phyloP scores from a whole-genome alignment of 2,113 vertebrate species.

The Brachyhypopomus occidentalis region DNA sequence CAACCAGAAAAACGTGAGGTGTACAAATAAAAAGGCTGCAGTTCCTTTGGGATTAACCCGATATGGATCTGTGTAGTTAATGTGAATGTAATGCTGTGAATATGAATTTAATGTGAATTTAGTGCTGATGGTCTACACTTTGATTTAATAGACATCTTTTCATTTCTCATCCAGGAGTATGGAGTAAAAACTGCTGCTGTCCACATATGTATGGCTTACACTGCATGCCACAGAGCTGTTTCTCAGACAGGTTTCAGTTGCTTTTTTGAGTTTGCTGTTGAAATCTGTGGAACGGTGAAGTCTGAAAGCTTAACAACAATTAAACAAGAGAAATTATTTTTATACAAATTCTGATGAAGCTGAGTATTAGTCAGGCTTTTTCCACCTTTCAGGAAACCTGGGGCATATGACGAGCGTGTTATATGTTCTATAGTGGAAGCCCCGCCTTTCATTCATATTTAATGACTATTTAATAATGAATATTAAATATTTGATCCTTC shows the following conservation, averaged over 20 bases:
- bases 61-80: too few species aligned
- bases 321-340: conserved; percentile 20
- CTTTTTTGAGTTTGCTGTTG: background rate
- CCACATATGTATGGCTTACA: background rate
- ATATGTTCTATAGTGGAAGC: conserved; percentile 29
- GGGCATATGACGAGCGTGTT: conserved; percentile 8
- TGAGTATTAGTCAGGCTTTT: conserved; percentile 14
- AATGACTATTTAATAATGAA: too few species aligned
- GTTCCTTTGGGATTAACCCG: too few species aligned
- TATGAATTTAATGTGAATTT: too few species aligned
- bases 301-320: background rate
- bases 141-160: too few species aligned
- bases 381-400: conserved; percentile 14
- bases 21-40: too few species aligned
- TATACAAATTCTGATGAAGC: conserved; percentile 10
- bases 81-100: too few species aligned
- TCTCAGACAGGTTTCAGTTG: background rate
- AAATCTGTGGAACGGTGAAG: background rate
- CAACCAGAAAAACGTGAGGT: too few species aligned
- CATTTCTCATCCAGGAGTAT: too few species aligned
- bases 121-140: too few species aligned
- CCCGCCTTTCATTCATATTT: conserved; percentile 52
- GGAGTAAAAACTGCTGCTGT: too few species aligned
- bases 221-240: background rate
- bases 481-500: conserved; percentile 39